Base-by-base conservation (phyloP, 2,888 invertebrate species). In the Coronaproctus castanopsis region DNA sequence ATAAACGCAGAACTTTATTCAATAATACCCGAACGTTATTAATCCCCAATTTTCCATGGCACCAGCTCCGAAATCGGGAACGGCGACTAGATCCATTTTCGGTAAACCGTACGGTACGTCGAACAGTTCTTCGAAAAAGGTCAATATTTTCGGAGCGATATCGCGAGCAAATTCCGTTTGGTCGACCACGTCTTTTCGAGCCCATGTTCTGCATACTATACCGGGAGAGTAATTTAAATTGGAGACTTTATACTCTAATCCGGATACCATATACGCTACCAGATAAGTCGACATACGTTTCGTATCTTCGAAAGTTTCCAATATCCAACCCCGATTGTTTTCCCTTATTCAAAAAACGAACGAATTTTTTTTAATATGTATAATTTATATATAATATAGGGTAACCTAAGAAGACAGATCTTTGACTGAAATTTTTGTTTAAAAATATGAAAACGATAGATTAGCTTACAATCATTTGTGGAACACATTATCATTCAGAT, bases 211-310 rank as follows among this genome's bases (percentile, higher is more conserved):
- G 73, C 86, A 85, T 1, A 56, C 76, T 1, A 75, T 74, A 2
- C 24, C 48, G 1, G 57, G 51, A 20, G 56, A 54, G 22, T 70
- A 65, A 0, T 63, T 59, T 0, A 68, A 63, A 21, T 60, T 57
- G 1, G 58, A 64, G 0, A 65, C 62, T 52, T 64, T 56, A 67
- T 75, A 74, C 0, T 75, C 71, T 67, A 88, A 87, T 68, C 85
- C 84, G 49, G 85, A 85, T 1, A 89, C 76, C 1, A 85, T 78
- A 69, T 81, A 86, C 0, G 93, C 95, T 0, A 95, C 82, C 54
- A 95, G 73, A 69, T 96, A 96, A 0, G 93, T 92, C 1, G 91
- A 90, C 93, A 96, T 95, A 2, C 82, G 82, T 0, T 87, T 82
- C 0, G 87, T 84, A 61, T 78, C 78, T 63, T 80, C 73, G 69